phyloP scores from a whole-genome alignment of 2,113 vertebrate genomes.

The Fregata magnificens region DNA sequence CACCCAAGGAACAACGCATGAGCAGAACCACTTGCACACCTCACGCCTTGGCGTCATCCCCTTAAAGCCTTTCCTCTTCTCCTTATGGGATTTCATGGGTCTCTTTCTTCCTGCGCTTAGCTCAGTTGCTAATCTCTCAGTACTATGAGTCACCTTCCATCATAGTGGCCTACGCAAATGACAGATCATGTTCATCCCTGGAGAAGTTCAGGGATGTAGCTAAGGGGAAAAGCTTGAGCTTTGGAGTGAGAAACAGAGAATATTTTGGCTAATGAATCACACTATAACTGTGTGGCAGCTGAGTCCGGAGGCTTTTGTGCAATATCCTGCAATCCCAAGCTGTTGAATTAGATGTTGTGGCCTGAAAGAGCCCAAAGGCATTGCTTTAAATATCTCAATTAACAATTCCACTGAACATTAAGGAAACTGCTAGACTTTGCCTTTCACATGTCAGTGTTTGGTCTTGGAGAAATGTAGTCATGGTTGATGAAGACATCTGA shows the following conservation, averaged over 20 bases:
- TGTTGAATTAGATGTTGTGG: conserved; percentile 45
- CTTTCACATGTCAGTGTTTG: not conserved
- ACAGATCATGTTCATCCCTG: not conserved
- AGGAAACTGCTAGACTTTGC: conserved; percentile 19
- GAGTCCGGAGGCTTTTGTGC: conserved; percentile 4
- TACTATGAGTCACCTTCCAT: not conserved
- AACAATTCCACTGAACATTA: conserved; percentile 8
- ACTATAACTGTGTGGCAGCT: conserved; percentile 51
- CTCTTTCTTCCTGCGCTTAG: not conserved
- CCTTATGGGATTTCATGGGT: not conserved
- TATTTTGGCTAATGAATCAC: conserved; percentile 36
- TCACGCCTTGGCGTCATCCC: not conserved
- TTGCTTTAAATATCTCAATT: conserved; percentile 63
- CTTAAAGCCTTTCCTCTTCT: not conserved
- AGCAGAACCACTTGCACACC: not conserved
- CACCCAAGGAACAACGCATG: not conserved
- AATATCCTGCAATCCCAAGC: conserved; percentile 16
- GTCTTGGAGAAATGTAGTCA: not conserved
- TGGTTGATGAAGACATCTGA: not conserved
- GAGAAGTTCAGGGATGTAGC: not conserved
- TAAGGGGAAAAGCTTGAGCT: not conserved
- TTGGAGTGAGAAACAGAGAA: not conserved
- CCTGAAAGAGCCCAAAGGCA: conserved; percentile 37
- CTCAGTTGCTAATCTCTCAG: not conserved
- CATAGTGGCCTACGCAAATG: not conserved